A percentile compares a stretch with the other conserved stretches of the same genome.
Conservation (phyloP, 2,888 invertebrate genomes). For the Beris morrisii region DNA sequence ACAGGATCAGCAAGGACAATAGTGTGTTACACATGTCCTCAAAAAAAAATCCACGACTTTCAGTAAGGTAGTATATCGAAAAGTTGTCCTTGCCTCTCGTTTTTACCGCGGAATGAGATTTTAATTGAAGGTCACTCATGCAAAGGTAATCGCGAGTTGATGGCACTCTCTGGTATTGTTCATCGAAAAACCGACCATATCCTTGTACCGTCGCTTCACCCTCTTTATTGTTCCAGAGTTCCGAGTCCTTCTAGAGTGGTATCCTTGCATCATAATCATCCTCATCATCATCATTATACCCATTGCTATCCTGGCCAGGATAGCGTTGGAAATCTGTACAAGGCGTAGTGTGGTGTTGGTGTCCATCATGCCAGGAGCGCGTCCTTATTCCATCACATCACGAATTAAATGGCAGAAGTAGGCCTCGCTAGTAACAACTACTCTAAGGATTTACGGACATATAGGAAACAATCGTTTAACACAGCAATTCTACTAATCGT, state of each 20-base stretch:
- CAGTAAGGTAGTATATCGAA: not conserved
- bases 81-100: not conserved
- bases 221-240: too few species aligned
- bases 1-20: not conserved
- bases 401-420: too few species aligned
- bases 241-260: not conserved
- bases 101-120: not conserved
- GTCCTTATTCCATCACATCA: too few species aligned
- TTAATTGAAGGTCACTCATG: slow-evolving; percentile 48
- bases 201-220: too few species aligned
- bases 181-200: slow-evolving; percentile 29
- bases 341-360: slow-evolving; percentile 7
- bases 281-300: slow-evolving; percentile 36
- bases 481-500: too few species aligned
- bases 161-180: slow-evolving; percentile 36
- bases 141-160: slow-evolving; percentile 44
- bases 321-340: slow-evolving; percentile 4
- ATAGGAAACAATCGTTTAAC: too few species aligned
- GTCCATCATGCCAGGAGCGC: too few species aligned
- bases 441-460: too few species aligned
- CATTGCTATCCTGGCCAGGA: slow-evolving; percentile 40
- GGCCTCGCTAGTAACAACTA: too few species aligned
- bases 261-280: slow-evolving; percentile 35
- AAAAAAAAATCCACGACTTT: not conserved
- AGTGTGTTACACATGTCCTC: not conserved